Percentiles rank a stretch among this genome's conserved stretches.
These are phyloP conservation scores for Cephus sareptanus DNA, from an alignment of 2,888 invertebrate species.

Conservation along the genomic window DNA sequence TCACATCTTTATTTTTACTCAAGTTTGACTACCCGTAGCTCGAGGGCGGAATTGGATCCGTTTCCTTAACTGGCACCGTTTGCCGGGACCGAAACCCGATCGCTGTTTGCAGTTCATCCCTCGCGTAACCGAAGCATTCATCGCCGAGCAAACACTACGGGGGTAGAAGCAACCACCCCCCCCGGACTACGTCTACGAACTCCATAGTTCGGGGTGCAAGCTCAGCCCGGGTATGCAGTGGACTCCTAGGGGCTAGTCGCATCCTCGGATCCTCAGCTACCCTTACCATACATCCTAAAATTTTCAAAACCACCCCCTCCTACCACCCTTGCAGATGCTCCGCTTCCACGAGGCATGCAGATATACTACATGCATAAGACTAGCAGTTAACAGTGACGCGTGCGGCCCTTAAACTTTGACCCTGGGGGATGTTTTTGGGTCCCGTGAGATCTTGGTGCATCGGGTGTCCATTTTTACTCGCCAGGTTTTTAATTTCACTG, in stretches of 20 bases:
- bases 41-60: neutral
- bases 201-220: neutral
- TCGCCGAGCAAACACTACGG: constrained; percentile 50
- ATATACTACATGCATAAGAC: neutral
- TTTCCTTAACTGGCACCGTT: neutral
- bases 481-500: neutral
- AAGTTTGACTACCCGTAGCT: neutral
- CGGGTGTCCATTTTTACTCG: neutral
- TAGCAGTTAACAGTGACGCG: neutral
- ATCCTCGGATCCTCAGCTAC: neutral
- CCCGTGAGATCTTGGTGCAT: neutral
- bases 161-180: neutral
- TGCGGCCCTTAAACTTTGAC: neutral
- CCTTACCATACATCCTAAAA: neutral
- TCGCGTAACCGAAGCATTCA: constrained; percentile 60
- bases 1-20: neutral
- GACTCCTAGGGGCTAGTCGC: neutral
- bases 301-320: neutral
- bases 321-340: neutral
- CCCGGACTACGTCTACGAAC: neutral
- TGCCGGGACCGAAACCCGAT: constrained; percentile 53
- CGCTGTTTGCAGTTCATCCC: constrained; percentile 60
- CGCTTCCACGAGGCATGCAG: neutral
- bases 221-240: neutral
- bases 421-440: neutral